Evolutionary conservation across 2,888 invertebrate genomes (phyloP).

Genomic region (Kuschelorhynchus macadamiae): DNA sequence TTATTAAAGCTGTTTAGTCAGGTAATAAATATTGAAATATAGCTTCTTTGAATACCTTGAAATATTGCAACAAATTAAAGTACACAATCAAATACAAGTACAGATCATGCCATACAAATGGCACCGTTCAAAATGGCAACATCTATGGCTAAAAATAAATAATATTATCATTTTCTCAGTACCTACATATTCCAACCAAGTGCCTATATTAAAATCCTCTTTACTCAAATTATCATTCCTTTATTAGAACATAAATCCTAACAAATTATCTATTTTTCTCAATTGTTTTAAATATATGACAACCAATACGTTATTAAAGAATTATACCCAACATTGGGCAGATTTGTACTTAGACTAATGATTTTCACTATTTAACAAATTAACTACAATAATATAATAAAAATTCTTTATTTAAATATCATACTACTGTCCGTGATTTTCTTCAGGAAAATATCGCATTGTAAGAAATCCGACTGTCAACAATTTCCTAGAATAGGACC

Average conservation of each 20-base stretch:
- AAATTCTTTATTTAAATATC: conserved; percentile 21
- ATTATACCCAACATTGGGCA: no score
- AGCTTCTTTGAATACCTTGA: conserved; percentile 6
- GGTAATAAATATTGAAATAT: conserved; percentile 14
- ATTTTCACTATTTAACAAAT: no score
- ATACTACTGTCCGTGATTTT: conserved; percentile 5
- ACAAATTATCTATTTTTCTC: no score
- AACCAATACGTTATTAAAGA: no score
- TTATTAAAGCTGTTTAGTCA: conserved; percentile 34
- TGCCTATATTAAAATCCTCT: conserved; percentile 15
- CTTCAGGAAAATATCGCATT: conserved; percentile 6
- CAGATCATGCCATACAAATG: conserved; percentile 41
- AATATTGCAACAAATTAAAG: conserved; percentile 27
- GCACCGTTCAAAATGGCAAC: conserved; percentile 56
- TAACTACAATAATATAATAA: conserved; percentile 15
- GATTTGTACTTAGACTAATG: no score
- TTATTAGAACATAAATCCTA: no score
- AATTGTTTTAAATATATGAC: no score
- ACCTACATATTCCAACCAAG: conserved; percentile 27
- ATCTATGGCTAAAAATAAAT: conserved; percentile 16
- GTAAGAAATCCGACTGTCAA: not conserved
- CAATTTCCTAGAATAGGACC: conserved; percentile 26
- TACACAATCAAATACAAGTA: conserved; percentile 24
- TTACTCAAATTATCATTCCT: not conserved
- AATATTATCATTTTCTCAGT: conserved; percentile 24